phyloP scores from a whole-genome alignment of 1,140 invertebrate species.

The Thaumatotibia leucotreta region DNA sequence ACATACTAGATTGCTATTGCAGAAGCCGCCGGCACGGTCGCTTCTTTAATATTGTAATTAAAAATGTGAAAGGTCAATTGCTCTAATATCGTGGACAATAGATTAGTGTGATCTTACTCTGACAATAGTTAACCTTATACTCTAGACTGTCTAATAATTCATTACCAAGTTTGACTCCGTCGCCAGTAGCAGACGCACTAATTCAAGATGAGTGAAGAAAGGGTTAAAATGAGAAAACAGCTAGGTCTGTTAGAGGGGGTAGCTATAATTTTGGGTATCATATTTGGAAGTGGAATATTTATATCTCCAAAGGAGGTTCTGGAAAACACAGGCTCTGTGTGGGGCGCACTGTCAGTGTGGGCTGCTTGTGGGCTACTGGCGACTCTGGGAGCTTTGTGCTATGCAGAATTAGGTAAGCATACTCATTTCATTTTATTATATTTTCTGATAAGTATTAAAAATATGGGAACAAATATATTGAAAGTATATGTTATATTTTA shows the following conservation, averaged over 20 bases:
- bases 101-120: not conserved
- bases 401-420: constrained; percentile 93
- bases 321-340: constrained; percentile 90
- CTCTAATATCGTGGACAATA: not conserved
- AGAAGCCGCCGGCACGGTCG: not conserved
- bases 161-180: not conserved
- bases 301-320: constrained; percentile 97
- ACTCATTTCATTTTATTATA: constrained; percentile 10
- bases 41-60: constrained; percentile 22
- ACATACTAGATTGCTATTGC: not conserved
- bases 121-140: not conserved
- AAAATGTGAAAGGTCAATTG: constrained; percentile 36
- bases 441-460: not conserved
- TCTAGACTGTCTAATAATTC: not conserved
- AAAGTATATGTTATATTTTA: no score
- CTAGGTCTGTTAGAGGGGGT: constrained; percentile 91
- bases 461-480: no score
- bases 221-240: constrained; percentile 86
- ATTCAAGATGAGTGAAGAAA: constrained; percentile 64
- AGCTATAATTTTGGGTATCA: constrained; percentile 92
- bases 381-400: constrained; percentile 94
- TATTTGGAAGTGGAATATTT: constrained; percentile 96
- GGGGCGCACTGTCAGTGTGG: constrained; percentile 93
- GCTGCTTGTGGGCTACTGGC: constrained; percentile 89
- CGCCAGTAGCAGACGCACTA: not conserved